A percentile compares a stretch with the other conserved stretches of the same genome.
Conservation (phyloP, 2,888 invertebrate genomes). For the Dioctria linearis region DNA sequence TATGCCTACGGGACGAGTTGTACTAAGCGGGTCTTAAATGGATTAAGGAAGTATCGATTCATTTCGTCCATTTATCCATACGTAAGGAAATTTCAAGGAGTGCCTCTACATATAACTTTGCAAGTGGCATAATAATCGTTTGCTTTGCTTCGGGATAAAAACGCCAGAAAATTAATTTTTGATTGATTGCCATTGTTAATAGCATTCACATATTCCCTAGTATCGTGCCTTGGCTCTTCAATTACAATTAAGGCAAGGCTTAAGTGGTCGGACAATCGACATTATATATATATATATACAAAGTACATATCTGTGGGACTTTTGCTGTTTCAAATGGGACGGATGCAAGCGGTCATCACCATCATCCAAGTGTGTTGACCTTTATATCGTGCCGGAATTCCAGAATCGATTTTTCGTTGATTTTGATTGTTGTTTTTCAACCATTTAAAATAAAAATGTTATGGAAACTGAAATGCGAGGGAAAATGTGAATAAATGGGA, state of each 20-base stretch:
- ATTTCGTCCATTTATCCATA: conserved; percentile 37
- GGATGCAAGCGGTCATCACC: neutral
- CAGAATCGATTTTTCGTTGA: conserved; percentile 28
- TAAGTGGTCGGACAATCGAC: no score
- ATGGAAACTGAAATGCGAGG: neutral
- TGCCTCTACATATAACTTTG: neutral
- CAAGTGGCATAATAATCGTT: neutral
- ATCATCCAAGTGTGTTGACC: conserved; percentile 14
- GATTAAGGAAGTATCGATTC: conserved; percentile 32
- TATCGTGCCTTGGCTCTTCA: conserved; percentile 3
- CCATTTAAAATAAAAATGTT: conserved; percentile 18
- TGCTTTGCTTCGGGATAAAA: conserved; percentile 40
- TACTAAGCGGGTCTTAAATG: conserved; percentile 11
- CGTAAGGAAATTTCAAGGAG: conserved; percentile 20
- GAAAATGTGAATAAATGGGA: conserved; percentile 24
- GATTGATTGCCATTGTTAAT: conserved; percentile 56
- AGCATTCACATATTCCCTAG: neutral
- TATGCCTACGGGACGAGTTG: neutral
- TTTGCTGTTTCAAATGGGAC: neutral
- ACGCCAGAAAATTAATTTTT: conserved; percentile 57
- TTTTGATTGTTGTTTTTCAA: neutral
- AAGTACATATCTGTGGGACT: neutral
- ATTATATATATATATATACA: no score
- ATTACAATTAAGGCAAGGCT: neutral
- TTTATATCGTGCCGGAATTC: conserved; percentile 10